Evolutionary conservation across 2,888 invertebrate species (phyloP).

Genomic region (Ashinkailepas kermadecensis): DNA sequence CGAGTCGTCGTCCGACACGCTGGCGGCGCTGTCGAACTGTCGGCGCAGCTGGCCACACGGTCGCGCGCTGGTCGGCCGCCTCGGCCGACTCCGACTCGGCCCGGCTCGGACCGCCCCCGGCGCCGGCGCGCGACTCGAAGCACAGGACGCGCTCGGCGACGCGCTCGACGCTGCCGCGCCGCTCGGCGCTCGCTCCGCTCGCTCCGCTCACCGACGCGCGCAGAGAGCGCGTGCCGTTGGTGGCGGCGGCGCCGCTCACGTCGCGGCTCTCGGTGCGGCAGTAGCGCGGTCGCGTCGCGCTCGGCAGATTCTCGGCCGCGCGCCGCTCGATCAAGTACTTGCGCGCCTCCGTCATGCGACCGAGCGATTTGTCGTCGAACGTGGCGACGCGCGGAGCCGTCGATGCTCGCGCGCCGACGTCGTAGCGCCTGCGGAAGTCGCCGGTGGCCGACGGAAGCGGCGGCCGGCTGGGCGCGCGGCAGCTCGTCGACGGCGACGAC

Average conservation of each 20-base stretch:
- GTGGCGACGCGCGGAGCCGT: not conserved
- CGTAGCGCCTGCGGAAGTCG: not conserved
- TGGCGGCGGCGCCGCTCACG: not conserved
- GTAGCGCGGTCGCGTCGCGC: not conserved
- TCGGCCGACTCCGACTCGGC: not conserved
- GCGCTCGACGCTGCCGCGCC: not conserved
- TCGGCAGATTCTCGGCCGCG: not conserved
- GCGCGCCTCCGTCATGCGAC: not conserved
- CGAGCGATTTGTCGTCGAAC: not conserved
- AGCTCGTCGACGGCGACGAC: not conserved
- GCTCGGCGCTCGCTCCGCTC: not conserved
- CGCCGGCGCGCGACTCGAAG: slow-evolving; percentile 9
- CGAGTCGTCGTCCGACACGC: slow-evolving; percentile 3
- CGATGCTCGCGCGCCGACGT: not conserved
- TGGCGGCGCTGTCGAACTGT: not conserved
- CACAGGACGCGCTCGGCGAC: not conserved
- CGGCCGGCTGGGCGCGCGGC: not conserved
- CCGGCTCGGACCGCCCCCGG: not conserved
- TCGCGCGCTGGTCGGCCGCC: not conserved
- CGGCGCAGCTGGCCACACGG: slow-evolving; percentile 1
- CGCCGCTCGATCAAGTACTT: slow-evolving; percentile 10
- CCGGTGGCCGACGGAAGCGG: not conserved
- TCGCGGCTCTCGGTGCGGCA: slow-evolving; percentile 10
- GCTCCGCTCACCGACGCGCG: not conserved
- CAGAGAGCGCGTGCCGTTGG: not conserved